Conservation (phyloP, 2,113 vertebrate genomes). For the Arothron firmamentum region DNA sequence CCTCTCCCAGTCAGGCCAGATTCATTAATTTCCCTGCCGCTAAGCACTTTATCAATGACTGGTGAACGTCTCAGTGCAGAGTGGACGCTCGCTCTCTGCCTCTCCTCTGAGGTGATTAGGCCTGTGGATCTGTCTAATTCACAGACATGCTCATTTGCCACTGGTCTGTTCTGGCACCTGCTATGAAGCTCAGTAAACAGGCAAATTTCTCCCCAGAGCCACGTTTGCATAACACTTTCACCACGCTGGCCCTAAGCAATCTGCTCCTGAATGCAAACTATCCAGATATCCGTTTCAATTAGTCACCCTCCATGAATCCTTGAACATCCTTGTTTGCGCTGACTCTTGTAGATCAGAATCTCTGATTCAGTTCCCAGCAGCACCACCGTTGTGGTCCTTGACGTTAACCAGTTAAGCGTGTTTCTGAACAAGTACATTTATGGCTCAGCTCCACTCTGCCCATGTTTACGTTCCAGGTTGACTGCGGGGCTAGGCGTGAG, state of each 20-base stretch:
- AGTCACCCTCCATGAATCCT: no score
- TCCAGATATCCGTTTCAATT: no score
- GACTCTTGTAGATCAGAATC: no score
- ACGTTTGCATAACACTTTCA: neutral
- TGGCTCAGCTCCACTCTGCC: slow-evolving; percentile 29
- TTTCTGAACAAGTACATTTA: no score
- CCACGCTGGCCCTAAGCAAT: no score
- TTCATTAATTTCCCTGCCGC: slow-evolving; percentile 78
- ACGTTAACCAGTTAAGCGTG: no score
- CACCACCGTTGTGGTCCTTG: no score
- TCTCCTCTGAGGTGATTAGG: slow-evolving; percentile 50
- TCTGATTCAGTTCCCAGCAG: no score
- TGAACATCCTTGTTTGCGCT: no score
- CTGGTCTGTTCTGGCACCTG: slow-evolving; percentile 41
- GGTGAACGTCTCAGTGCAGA: slow-evolving; percentile 68
- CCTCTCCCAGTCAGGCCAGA: slow-evolving; percentile 70
- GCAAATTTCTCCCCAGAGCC: slow-evolving; percentile 1
- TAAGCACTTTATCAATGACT: slow-evolving; percentile 83
- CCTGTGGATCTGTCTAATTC: slow-evolving; percentile 44
- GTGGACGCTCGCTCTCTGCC: slow-evolving; percentile 39
- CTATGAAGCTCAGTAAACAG: slow-evolving; percentile 20
- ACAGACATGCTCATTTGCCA: slow-evolving; percentile 19
- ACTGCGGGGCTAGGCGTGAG: slow-evolving; percentile 50
- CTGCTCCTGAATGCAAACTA: no score
- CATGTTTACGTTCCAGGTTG: slow-evolving; percentile 64